phyloP scores from a whole-genome alignment of 2,113 vertebrate genomes.

The Chamaetylas fuelleborni region DNA sequence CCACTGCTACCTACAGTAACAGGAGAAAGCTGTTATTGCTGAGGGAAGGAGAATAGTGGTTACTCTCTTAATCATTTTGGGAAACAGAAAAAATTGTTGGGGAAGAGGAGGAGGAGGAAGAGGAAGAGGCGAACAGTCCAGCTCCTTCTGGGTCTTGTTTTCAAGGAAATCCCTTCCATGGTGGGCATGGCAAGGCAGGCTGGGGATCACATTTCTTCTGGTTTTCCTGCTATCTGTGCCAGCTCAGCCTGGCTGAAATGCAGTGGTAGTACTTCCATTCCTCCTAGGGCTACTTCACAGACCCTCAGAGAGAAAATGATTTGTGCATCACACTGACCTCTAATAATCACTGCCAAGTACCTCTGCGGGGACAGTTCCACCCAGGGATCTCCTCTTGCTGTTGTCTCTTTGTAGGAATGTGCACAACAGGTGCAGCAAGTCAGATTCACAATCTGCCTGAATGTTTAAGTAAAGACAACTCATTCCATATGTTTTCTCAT shows the following conservation, averaged over 20 bases:
- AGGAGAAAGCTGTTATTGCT: no score
- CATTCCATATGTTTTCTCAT: background rate
- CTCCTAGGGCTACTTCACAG: background rate
- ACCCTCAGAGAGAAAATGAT: background rate
- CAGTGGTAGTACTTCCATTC: background rate
- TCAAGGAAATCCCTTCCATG: background rate
- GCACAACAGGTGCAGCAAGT: background rate
- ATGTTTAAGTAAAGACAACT: background rate
- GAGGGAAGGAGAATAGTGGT: accelerated
- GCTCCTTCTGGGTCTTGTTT: background rate
- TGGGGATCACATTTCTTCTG: background rate
- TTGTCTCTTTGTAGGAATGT: background rate
- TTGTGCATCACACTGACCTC: background rate
- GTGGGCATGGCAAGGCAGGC: no score
- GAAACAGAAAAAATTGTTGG: background rate
- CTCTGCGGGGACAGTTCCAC: background rate
- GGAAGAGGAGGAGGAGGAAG: no score
- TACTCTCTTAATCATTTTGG: background rate
- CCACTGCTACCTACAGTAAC: background rate
- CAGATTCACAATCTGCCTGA: background rate
- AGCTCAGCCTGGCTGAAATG: background rate
- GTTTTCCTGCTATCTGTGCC: background rate
- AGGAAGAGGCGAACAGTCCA: background rate
- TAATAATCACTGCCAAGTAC: background rate
- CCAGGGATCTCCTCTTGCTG: background rate